phyloP scores from a whole-genome alignment of 1,140 invertebrate genomes.

The Nebria ingens region DNA sequence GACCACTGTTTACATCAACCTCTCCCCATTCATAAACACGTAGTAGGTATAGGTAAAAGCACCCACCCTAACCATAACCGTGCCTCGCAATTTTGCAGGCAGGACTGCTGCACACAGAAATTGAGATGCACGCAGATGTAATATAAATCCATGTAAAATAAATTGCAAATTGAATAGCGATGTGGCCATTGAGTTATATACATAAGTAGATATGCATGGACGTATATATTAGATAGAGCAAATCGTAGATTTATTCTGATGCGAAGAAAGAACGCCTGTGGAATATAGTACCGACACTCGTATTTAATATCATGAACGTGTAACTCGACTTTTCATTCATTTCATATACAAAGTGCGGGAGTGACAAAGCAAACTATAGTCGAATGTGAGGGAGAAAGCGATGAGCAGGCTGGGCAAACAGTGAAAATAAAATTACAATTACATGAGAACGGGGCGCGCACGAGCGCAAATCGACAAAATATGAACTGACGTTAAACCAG shows the following conservation, averaged over 20 bases:
- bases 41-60: background rate
- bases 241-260: too few species aligned
- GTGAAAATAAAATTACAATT: conserved; percentile 6
- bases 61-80: background rate
- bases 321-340: background rate
- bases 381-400: background rate
- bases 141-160: background rate
- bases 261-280: too few species aligned
- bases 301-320: background rate
- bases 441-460: background rate
- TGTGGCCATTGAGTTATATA: too few species aligned
- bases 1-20: background rate
- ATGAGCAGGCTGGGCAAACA: background rate
- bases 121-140: background rate
- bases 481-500: conserved; percentile 4
- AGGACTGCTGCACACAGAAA: background rate
- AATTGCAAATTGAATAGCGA: background rate
- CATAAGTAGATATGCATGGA: too few species aligned
- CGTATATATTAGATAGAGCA: too few species aligned
- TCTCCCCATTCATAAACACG: background rate
- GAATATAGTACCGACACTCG: too few species aligned
- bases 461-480: conserved; percentile 5
- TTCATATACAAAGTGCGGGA: background rate
- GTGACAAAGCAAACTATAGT: background rate
- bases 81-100: background rate